Base-by-base conservation (phyloP, 2,888 invertebrate genomes). In the Temnothorax ravouxi region DNA sequence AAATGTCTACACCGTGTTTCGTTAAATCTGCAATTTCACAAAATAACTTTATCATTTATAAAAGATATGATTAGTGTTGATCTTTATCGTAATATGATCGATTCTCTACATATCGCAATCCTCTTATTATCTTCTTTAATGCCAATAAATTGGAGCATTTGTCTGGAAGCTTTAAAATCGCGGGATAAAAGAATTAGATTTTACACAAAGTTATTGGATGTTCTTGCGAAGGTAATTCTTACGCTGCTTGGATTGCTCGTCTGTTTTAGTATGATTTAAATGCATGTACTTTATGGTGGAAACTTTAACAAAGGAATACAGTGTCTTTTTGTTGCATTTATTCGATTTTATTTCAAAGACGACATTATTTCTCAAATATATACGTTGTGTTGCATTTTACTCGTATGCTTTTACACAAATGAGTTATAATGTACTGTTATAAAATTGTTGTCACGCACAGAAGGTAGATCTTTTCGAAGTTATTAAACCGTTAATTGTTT, bases 151-250 rank as follows among this genome's bases (percentile, higher is more conserved):
- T 64, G 64, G 18, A 62, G 6, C 75, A 62, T 75, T 75, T 64
- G 34, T 64, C 64, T 47, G 62, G 11, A 4, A 64, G 34, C 59
- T 72, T 56, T 64, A 64, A 59, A 54, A 75, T 64, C 21, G 34
- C 18, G 13, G 64, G 75, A 75, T 64, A 64, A 75, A 64, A 64
- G 29, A 64, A 75, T 75, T 50, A 21, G 47, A 64, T 21, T 62
- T 75, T 75, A 50, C 34, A 64, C 47, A 64, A 64, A 75, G 34
- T 75, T 75, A 75, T 75, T 64, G 64, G 47, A 75, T 75, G 38
- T 75, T 75, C 47, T 75, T 50, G 21, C 11, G 18, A 75, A 34
- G 11, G 34, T 75, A 75, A 75, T 75, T 38, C 66, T 50, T 75
- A 15, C 34, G 15, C 34, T 75, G 9, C 50, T 75, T 25, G 41